Conservation (phyloP, 2,113 vertebrate species). For the Chamaetylas fuelleborni region DNA sequence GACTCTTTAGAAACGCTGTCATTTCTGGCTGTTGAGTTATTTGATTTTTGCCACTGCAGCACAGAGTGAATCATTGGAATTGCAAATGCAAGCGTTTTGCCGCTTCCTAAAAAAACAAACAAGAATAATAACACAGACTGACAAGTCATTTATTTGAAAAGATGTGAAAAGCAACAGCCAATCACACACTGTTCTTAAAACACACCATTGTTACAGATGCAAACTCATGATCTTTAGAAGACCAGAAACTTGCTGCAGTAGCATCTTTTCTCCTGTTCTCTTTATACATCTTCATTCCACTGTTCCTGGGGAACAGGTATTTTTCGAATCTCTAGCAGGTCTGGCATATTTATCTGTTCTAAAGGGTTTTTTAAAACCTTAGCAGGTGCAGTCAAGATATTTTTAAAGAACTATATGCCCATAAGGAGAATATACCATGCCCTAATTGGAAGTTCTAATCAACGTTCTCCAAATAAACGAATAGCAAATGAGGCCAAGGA, state of each 20-base stretch:
- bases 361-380: constrained; percentile 7
- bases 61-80: constrained; percentile 95
- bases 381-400: constrained; percentile 4
- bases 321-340: not conserved
- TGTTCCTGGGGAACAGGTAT: not conserved
- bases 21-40: constrained; percentile 12
- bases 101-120: constrained; percentile 81
- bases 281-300: not conserved
- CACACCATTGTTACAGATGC: not conserved
- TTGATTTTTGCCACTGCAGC: constrained; percentile 82
- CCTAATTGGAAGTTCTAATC: constrained; percentile 52
- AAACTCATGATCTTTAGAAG: not conserved
- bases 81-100: constrained; percentile 94
- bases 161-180: not conserved
- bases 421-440: constrained; percentile 26
- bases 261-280: not conserved
- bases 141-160: constrained; percentile 21
- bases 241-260: not conserved
- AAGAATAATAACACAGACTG: not conserved
- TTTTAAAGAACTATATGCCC: constrained; percentile 16
- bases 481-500: constrained; percentile 47
- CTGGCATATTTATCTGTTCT: constrained; percentile 1
- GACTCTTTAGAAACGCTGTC: not conserved
- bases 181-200: not conserved
- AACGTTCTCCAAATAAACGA: constrained; percentile 7